phyloP scores from a whole-genome alignment of 2,888 invertebrate species.

The Drosophila anceps region DNA sequence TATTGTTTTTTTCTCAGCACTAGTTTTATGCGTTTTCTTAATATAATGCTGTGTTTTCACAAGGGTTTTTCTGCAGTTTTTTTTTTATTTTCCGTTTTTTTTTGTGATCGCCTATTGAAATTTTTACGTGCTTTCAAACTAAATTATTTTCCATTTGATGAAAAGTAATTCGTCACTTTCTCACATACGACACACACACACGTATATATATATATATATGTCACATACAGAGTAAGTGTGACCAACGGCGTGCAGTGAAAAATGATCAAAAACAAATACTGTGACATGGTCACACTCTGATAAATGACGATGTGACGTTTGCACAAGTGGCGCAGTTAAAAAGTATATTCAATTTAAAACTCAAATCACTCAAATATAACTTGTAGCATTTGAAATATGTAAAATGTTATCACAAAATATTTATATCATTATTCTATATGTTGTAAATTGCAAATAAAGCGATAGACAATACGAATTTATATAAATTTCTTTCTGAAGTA shows the following conservation, averaged over 20 bases:
- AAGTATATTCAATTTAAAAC: background rate
- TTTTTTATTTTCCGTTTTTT: constrained; percentile 4
- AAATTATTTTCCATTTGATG: constrained; percentile 82
- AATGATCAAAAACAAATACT: constrained; percentile 4
- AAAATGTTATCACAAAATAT: background rate
- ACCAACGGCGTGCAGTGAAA: constrained; percentile 5
- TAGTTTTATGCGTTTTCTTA: constrained; percentile 35
- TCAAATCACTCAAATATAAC: background rate
- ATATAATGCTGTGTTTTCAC: constrained; percentile 36
- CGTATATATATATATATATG: constrained; percentile 35
- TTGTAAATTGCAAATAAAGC: background rate
- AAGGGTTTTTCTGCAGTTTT: constrained; percentile 10
- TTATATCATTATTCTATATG: background rate
- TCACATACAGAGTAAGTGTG: constrained; percentile 44
- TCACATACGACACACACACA: constrained; percentile 69
- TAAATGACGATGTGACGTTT: background rate
- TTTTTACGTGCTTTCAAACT: constrained; percentile 73
- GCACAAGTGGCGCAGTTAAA: background rate
- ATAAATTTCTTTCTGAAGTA: background rate
- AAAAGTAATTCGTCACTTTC: constrained; percentile 85
- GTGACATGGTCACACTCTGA: constrained; percentile 7
- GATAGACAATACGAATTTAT: background rate
- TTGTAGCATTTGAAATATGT: background rate
- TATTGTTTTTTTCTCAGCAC: constrained; percentile 45
- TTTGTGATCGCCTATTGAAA: constrained; percentile 45